These are phyloP conservation scores for Cirrhinus mrigala DNA, from an alignment of 2,797 vertebrate species.

Conservation along the genomic window DNA sequence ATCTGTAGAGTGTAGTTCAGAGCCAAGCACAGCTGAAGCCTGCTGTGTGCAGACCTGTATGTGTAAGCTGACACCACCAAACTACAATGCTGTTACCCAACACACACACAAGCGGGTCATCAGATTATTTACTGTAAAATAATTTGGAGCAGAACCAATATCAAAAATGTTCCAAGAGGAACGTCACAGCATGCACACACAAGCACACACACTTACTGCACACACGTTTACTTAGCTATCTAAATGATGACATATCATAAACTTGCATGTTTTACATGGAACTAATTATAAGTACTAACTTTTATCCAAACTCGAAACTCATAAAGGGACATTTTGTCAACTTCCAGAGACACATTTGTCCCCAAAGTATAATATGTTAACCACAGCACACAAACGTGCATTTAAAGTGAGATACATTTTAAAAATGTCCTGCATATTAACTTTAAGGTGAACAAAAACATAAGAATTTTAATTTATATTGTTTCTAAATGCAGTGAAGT, in stretches of 20 bases:
- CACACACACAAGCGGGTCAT: not conserved
- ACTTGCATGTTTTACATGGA: not conserved
- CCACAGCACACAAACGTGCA: not conserved
- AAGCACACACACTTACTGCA: not conserved
- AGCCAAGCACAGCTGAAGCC: slow-evolving; percentile 32
- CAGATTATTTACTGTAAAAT: slow-evolving; percentile 25
- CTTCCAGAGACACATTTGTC: not conserved
- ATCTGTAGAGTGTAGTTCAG: slow-evolving; percentile 8
- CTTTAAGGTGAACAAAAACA: not conserved
- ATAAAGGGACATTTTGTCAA: not conserved
- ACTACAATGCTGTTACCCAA: not conserved
- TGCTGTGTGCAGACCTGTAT: slow-evolving; percentile 28
- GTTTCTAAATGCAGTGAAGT: not conserved
- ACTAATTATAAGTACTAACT: not conserved
- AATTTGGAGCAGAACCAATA: slow-evolving; percentile 1
- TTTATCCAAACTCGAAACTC: not conserved
- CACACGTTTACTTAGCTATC: not conserved
- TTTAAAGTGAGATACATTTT: not conserved
- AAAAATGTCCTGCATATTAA: not conserved
- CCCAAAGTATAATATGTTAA: not conserved
- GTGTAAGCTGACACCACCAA: slow-evolving; percentile 21
- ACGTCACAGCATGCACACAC: not conserved
- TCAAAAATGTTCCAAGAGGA: not conserved
- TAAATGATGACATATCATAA: not conserved
- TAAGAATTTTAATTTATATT: not conserved